These are phyloP conservation scores for Lepidochrysops patricia DNA, from an alignment of 2,888 invertebrate species.

Conservation along the genomic window DNA sequence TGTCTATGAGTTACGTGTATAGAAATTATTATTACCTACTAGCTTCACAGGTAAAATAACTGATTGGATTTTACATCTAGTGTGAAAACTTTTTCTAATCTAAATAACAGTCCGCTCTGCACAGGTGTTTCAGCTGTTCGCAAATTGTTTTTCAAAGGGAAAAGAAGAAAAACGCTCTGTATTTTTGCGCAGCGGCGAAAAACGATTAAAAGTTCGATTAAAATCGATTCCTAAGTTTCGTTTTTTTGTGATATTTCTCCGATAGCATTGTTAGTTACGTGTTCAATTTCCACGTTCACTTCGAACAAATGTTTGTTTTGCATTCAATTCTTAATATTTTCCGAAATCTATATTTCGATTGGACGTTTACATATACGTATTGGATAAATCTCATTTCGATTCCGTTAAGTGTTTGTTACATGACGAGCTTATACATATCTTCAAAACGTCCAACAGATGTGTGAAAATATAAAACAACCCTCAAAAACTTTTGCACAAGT, in stretches of 20 bases:
- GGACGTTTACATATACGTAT: not conserved
- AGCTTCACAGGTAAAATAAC: no score
- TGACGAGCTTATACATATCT: no score
- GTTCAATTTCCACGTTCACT: not conserved
- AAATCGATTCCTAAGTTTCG: not conserved
- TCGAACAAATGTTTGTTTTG: not conserved
- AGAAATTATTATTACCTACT: no score
- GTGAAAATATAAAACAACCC: not conserved
- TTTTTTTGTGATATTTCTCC: not conserved
- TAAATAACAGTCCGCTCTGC: not conserved
- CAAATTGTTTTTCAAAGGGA: not conserved
- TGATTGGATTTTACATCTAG: not conserved
- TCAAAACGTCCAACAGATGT: no score
- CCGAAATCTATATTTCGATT: not conserved
- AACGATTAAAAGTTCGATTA: not conserved
- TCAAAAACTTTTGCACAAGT: not conserved
- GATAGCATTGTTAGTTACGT: not conserved
- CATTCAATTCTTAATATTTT: not conserved
- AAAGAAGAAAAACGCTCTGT: not conserved
- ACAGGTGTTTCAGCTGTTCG: not conserved
- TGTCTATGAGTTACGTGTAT: no score
- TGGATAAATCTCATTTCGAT: not conserved
- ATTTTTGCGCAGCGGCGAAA: slow-evolving; percentile 7
- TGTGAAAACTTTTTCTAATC: not conserved
- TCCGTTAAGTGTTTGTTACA: not conserved